Percentiles rank a stretch among this genome's conserved stretches.
phyloP scores from a whole-genome alignment of 2,888 invertebrate species.

The Stenchaetothrips biformis region DNA sequence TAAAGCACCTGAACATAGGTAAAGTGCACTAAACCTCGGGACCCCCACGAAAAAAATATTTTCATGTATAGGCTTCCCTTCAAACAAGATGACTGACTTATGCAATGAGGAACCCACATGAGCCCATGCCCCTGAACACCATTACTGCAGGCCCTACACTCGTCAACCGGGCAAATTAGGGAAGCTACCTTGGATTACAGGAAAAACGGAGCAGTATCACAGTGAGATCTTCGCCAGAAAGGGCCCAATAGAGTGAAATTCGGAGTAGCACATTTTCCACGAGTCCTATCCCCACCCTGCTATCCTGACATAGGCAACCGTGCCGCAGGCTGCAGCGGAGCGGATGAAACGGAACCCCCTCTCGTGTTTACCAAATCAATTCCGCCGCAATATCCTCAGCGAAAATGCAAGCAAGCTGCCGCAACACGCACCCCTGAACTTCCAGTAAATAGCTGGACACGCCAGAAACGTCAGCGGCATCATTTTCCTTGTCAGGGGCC shows the following conservation, averaged over 20 bases:
- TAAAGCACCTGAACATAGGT: no score
- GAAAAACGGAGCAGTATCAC: neutral
- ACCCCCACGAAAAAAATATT: no score
- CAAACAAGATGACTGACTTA: slow-evolving; percentile 4
- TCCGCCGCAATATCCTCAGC: no score
- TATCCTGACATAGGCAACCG: neutral
- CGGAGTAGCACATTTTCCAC: neutral
- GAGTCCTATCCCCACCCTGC: neutral
- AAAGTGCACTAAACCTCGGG: no score
- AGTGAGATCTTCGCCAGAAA: no score
- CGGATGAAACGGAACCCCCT: slow-evolving; percentile 5
- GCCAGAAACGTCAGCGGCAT: no score
- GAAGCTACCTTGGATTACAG: neutral
- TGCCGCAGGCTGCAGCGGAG: neutral
- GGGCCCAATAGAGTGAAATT: no score
- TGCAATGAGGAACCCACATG: slow-evolving; percentile 10
- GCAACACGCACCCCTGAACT: no score
- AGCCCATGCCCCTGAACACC: neutral
- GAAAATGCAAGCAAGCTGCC: no score
- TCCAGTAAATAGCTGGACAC: no score
- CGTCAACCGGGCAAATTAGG: neutral
- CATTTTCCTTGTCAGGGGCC: neutral
- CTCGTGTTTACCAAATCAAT: neutral
- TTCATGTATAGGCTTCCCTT: no score
- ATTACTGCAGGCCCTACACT: neutral